phyloP scores from a whole-genome alignment of 2,797 vertebrate species.

The Emydoidea blandingii region DNA sequence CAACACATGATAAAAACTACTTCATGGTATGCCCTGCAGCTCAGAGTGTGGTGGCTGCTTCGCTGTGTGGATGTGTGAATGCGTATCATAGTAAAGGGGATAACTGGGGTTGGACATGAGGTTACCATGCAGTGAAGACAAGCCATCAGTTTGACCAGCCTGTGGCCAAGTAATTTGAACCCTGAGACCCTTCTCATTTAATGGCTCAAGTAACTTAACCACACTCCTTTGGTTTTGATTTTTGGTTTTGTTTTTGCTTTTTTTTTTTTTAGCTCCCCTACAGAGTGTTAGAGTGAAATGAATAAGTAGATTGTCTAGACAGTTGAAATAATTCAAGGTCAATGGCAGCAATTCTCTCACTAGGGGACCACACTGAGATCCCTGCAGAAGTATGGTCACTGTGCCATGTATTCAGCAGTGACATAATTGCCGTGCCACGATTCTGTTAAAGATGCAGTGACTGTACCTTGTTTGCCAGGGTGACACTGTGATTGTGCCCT shows the following conservation, averaged over 20 bases:
- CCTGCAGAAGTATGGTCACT: fast-evolving
- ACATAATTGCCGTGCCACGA: fast-evolving
- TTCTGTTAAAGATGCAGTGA: fast-evolving
- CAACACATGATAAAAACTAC: not conserved
- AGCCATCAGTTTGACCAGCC: not conserved
- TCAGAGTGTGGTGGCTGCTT: fast-evolving
- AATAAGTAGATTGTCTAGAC: not conserved
- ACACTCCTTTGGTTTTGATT: not conserved
- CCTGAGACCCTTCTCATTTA: not conserved
- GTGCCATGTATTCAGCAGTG: not conserved
- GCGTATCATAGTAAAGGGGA: not conserved
- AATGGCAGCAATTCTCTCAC: not conserved
- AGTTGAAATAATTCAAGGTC: not conserved
- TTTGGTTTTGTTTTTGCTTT: not conserved
- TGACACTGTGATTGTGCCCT: not conserved
- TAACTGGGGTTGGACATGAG: not conserved
- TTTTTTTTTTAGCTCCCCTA: not conserved
- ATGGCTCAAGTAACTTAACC: not conserved
- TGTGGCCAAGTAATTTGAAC: not conserved
- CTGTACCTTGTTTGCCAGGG: not conserved
- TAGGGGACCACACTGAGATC: not conserved
- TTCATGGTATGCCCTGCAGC: fast-evolving
- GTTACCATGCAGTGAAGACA: not conserved
- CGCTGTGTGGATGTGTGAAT: fast-evolving
- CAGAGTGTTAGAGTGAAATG: not conserved